Evolutionary conservation across 2,797 vertebrate species (phyloP).

Genomic region (Esox lucius): DNA sequence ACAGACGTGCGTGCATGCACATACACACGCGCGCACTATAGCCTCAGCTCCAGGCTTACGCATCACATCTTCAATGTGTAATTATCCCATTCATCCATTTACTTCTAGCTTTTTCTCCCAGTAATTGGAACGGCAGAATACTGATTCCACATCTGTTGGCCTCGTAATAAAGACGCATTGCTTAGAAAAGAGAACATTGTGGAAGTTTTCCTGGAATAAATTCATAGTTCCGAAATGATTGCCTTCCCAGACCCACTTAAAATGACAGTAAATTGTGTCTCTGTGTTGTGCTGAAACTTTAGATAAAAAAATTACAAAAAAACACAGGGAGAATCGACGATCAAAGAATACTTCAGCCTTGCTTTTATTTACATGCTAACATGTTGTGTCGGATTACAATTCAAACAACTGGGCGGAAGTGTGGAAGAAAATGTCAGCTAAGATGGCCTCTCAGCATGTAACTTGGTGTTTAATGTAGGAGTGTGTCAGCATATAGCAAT

Average conservation of each 20-base stretch:
- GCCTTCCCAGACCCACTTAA: constrained; percentile 35
- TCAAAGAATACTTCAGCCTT: constrained; percentile 41
- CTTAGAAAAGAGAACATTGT: constrained; percentile 51
- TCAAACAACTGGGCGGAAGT: constrained; percentile 55
- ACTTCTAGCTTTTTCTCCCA: constrained; percentile 48
- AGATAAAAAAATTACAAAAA: constrained; percentile 37
- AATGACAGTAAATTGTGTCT: constrained; percentile 51
- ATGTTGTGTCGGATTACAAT: constrained; percentile 33
- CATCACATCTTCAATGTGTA: constrained; percentile 61
- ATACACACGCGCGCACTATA: too few species aligned
- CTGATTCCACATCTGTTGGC: constrained; percentile 65
- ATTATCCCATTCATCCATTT: constrained; percentile 67
- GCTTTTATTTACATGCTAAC: constrained; percentile 49
- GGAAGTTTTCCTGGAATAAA: constrained; percentile 34
- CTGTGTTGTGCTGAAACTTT: constrained; percentile 56
- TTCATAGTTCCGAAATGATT: constrained; percentile 46
- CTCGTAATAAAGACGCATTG: constrained; percentile 58
- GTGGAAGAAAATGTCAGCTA: constrained; percentile 65
- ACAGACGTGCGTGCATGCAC: too few species aligned
- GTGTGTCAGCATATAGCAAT: background rate
- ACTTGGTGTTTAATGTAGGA: background rate
- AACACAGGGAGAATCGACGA: background rate
- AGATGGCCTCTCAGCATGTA: constrained; percentile 47
- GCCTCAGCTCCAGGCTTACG: constrained; percentile 34
- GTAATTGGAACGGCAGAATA: constrained; percentile 70